phyloP scores from a whole-genome alignment of 2,113 vertebrate species.

The Ailuropoda melanoleuca region DNA sequence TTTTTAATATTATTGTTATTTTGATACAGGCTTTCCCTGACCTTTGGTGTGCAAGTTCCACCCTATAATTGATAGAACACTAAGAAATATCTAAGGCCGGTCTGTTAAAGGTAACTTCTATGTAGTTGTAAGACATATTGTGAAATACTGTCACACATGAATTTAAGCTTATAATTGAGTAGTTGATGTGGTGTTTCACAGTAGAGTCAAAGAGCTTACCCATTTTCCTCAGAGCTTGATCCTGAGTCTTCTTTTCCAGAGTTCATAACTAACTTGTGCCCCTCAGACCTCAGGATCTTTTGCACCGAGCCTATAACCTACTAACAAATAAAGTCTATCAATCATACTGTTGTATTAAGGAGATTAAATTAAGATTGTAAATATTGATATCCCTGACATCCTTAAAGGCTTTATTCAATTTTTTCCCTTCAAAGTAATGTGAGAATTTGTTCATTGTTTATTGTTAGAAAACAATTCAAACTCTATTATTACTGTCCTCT shows the following conservation, averaged over 20 bases:
- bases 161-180: constrained; percentile 36
- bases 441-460: constrained; percentile 11
- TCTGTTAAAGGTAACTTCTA: constrained; percentile 8
- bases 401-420: constrained; percentile 18
- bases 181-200: constrained; percentile 33
- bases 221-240: constrained; percentile 23
- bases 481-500: background rate
- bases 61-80: constrained; percentile 1
- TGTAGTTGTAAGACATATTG: background rate
- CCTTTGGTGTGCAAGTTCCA: constrained; percentile 27
- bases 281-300: constrained; percentile 32
- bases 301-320: constrained; percentile 3
- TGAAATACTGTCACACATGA: constrained; percentile 15
- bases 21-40: constrained; percentile 23
- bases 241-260: constrained; percentile 28
- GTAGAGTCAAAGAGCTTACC: background rate
- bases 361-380: constrained; percentile 33
- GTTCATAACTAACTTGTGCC: background rate
- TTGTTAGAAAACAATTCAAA: constrained; percentile 32
- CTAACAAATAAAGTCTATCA: constrained; percentile 29
- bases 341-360: constrained; percentile 16
- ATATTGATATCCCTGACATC: background rate
- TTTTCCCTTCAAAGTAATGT: constrained; percentile 10
- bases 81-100: background rate
- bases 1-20: constrained; percentile 58